A percentile compares a stretch with the other conserved stretches of the same genome.
These are phyloP conservation scores for Diabrotica undecimpunctata DNA, from an alignment of 1,140 invertebrate genomes.

Conservation along the genomic window DNA sequence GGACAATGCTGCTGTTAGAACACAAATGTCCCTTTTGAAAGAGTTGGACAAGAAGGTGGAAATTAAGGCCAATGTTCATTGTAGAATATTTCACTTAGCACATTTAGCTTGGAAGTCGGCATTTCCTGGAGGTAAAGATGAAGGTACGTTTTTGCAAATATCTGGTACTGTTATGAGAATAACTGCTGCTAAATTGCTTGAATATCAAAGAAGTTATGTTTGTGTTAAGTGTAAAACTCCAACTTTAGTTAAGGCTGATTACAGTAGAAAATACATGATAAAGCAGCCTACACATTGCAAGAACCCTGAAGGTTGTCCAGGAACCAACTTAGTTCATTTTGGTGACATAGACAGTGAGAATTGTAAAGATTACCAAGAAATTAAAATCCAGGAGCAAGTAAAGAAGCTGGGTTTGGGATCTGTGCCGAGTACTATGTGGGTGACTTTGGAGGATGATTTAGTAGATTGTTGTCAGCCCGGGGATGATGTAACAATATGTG, in stretches of 20 bases:
- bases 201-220: conserved; percentile 67
- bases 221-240: conserved; percentile 76
- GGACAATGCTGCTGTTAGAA: conserved; percentile 58
- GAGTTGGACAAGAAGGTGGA: conserved; percentile 37
- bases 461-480: conserved; percentile 85
- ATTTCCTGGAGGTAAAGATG: conserved; percentile 64
- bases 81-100: conserved; percentile 58
- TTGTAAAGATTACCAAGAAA: conserved; percentile 87
- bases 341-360: conserved; percentile 58
- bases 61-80: conserved; percentile 66
- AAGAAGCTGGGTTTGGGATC: conserved; percentile 66
- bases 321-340: conserved; percentile 52
- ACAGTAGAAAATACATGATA: conserved; percentile 64
- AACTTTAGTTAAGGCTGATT: conserved; percentile 63
- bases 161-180: conserved; percentile 72
- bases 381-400: conserved; percentile 80
- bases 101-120: conserved; percentile 57
- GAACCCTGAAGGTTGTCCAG: conserved; percentile 58
- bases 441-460: conserved; percentile 81
- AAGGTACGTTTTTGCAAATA: conserved; percentile 63
- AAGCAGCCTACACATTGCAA: conserved; percentile 58
- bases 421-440: conserved; percentile 74
- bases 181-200: conserved; percentile 72
- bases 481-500: conserved; percentile 76
- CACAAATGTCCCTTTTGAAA: conserved; percentile 57